Evolutionary conservation across 2,797 vertebrate species (phyloP).

Genomic region (Chelonia mydas): DNA sequence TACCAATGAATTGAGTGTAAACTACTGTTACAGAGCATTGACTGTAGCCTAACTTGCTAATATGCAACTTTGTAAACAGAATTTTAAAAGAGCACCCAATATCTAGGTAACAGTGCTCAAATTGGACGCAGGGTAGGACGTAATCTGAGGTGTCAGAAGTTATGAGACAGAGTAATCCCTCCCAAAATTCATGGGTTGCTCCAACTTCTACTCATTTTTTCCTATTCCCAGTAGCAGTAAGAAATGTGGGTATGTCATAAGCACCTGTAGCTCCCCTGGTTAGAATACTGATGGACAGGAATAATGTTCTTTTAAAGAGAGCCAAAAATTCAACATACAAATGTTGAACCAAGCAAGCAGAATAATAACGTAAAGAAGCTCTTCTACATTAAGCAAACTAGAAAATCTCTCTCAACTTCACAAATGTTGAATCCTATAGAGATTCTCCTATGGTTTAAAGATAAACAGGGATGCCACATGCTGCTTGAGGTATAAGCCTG

Average conservation of each 20-base stretch:
- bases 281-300: background rate
- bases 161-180: background rate
- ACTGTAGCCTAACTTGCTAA: background rate
- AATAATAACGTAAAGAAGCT: background rate
- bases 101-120: background rate
- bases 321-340: background rate
- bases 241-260: background rate
- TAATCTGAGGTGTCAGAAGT: background rate
- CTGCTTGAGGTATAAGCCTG: conserved; percentile 15
- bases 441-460: background rate
- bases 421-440: background rate
- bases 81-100: background rate
- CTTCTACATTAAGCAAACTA: background rate
- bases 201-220: background rate
- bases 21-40: background rate
- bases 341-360: background rate
- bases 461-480: background rate
- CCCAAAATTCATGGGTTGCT: background rate
- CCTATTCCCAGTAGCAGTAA: background rate
- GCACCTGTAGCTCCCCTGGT: background rate
- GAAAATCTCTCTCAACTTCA: background rate
- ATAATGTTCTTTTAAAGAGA: background rate
- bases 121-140: background rate
- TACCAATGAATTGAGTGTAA: background rate
- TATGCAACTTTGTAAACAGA: background rate